Evolutionary conservation across 2,113 vertebrate genomes (phyloP).

Genomic region (Microcebus jonahi): DNA sequence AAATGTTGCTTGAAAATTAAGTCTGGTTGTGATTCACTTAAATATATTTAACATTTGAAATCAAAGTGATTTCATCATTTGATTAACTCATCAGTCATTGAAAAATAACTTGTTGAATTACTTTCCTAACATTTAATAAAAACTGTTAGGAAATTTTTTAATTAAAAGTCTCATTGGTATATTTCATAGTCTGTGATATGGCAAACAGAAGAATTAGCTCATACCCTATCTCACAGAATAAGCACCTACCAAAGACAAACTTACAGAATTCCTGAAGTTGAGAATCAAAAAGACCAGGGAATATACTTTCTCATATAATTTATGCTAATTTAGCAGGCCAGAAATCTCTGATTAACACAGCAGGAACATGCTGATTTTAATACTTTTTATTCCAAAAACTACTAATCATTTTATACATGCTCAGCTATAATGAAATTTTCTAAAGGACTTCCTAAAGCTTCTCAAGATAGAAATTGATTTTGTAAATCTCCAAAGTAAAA

Average conservation of each 20-base stretch:
- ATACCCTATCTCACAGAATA: neutral
- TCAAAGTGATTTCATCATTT: neutral
- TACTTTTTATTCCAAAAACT: constrained; percentile 69
- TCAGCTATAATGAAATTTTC: constrained; percentile 60
- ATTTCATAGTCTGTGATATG: constrained; percentile 36
- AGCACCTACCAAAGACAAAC: constrained; percentile 41
- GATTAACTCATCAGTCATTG: neutral
- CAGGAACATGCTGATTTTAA: constrained; percentile 67
- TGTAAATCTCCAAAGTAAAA: neutral
- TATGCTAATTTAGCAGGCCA: constrained; percentile 75
- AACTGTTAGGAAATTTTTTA: neutral
- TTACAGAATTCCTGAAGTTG: constrained; percentile 52
- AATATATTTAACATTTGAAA: constrained; percentile 23
- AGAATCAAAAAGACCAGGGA: constrained; percentile 52
- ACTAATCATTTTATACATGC: constrained; percentile 60
- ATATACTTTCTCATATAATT: constrained; percentile 74
- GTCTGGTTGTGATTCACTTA: neutral
- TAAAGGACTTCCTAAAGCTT: constrained; percentile 65
- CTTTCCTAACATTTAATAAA: neutral
- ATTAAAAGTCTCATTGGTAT: neutral
- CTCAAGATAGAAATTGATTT: constrained; percentile 56
- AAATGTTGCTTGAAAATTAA: neutral
- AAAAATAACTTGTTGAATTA: constrained; percentile 31
- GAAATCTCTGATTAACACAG: constrained; percentile 81
- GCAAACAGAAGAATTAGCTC: neutral